These are phyloP conservation scores for Crotalus helleri DNA, from an alignment of 2,113 vertebrate species.

Conservation along the genomic window DNA sequence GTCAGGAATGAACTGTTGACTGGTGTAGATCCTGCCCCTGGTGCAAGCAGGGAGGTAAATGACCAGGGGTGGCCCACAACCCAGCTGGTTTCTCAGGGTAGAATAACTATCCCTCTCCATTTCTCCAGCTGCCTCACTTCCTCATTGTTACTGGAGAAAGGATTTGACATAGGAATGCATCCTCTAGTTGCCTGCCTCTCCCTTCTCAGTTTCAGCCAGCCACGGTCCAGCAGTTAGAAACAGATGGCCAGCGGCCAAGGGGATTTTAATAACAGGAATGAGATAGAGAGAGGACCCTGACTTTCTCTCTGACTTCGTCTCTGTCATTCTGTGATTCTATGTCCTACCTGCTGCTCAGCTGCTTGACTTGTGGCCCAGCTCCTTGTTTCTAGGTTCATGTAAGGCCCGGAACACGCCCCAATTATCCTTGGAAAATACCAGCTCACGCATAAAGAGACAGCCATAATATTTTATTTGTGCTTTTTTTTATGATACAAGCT, in stretches of 20 bases:
- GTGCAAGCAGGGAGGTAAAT: neutral
- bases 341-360: neutral
- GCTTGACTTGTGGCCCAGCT: neutral
- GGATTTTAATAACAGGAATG: neutral
- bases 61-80: neutral
- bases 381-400: constrained; percentile 10
- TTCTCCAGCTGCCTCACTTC: neutral
- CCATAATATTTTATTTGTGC: constrained; percentile 33
- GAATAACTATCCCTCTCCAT: neutral
- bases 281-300: neutral
- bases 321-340: neutral
- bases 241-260: neutral
- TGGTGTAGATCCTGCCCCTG: neutral
- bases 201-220: neutral
- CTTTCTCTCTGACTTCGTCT: neutral
- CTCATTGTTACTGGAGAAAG: neutral
- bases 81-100: neutral
- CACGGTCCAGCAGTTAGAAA: neutral
- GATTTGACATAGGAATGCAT: neutral
- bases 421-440: constrained; percentile 11
- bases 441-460: neutral
- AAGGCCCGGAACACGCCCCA: constrained; percentile 13
- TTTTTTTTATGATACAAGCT: constrained; percentile 25
- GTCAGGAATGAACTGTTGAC: neutral
- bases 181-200: neutral